Evolutionary conservation across 2,113 vertebrate genomes (phyloP), one percentile per base, ranked within the genome.

Genomic region (Fulmarus glacialis): DNA sequence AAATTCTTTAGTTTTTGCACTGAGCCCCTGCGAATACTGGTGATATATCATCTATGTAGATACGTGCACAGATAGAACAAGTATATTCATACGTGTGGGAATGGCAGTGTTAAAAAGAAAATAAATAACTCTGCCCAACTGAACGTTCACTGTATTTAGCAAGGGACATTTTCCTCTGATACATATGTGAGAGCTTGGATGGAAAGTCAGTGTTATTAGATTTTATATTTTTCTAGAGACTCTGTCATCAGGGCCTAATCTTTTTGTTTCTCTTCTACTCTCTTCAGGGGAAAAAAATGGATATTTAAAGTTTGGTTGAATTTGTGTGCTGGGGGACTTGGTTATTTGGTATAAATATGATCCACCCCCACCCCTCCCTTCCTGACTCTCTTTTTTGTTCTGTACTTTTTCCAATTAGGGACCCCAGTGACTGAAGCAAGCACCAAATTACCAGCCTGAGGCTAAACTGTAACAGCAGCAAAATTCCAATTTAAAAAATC

Each of bases 401-500:
- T 67, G 40, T 30, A 55, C 36, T 1, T 91, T 91, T 94, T 93
- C 96, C 58, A 78, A 42, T 94, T 67, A 97, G 53, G 40, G 82
- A 77, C 80, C 50, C 45, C 55, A 84, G 70, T 47, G 87, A 92
- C 77, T 92, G 82, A 92, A 91, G 52, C 66, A 87, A 91, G 72
- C 1, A 0, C 58, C 83, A 93, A 91, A 96, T 94, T 81, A 86
- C 82, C 40, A 90, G 80, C 95, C 95, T 77, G 66, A 91, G 93
- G 96, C 86, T 89, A 88, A 89, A 94, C 83, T 93, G 17, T n/a
- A 94, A 90, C 68, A 92, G 81, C 48, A 84, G 90, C 87, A 75
- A 93, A 96, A 95, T 88, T 95, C 87, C 92, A 94, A 78, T 95
- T 96, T 94, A 77, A 75, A 93, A 96, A 95, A 80, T 85, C 58